Percentiles rank a stretch among this genome's conserved stretches.
These are phyloP conservation scores for Eristalis tenax DNA, from an alignment of 2,888 invertebrate species.

Conservation along the genomic window DNA sequence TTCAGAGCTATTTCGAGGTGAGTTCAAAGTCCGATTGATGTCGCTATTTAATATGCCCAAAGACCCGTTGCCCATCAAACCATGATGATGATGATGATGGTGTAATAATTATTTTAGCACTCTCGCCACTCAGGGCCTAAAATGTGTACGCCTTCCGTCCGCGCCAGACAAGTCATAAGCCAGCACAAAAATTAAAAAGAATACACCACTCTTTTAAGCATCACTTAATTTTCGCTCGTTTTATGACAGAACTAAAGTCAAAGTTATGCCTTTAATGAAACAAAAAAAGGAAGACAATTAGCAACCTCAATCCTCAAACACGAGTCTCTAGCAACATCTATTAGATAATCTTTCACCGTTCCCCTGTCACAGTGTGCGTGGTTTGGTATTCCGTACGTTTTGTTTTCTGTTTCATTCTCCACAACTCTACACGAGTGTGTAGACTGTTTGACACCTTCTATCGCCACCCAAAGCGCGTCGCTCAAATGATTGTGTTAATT, in stretches of 20 bases:
- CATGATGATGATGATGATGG: not conserved
- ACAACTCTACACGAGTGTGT: constrained; percentile 30
- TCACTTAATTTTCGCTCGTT: constrained; percentile 5
- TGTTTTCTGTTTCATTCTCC: constrained; percentile 33
- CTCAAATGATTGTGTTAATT: constrained; percentile 62
- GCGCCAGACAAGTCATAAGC: not conserved
- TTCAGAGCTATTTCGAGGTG: not conserved
- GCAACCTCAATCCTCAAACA: not conserved
- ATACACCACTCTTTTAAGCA: constrained; percentile 1
- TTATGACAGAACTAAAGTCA: constrained; percentile 6
- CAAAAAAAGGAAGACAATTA: constrained; percentile 14
- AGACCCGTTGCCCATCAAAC: not conserved
- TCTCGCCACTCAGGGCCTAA: not conserved
- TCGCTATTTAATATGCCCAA: not conserved
- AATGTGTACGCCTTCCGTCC: not conserved
- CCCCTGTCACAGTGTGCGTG: not conserved
- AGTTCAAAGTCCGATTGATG: not conserved
- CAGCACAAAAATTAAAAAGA: not conserved
- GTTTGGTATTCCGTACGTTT: constrained; percentile 8
- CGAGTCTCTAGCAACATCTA: constrained; percentile 13
- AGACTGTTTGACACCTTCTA: constrained; percentile 67
- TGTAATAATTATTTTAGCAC: not conserved
- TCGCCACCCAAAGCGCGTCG: constrained; percentile 50
- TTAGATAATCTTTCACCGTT: constrained; percentile 32
- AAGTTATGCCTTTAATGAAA: not conserved